Percentiles rank a stretch among this genome's conserved stretches.
These are phyloP conservation scores for Chitala chitala DNA, from an alignment of 2,113 vertebrate species.

Conservation along the genomic window DNA sequence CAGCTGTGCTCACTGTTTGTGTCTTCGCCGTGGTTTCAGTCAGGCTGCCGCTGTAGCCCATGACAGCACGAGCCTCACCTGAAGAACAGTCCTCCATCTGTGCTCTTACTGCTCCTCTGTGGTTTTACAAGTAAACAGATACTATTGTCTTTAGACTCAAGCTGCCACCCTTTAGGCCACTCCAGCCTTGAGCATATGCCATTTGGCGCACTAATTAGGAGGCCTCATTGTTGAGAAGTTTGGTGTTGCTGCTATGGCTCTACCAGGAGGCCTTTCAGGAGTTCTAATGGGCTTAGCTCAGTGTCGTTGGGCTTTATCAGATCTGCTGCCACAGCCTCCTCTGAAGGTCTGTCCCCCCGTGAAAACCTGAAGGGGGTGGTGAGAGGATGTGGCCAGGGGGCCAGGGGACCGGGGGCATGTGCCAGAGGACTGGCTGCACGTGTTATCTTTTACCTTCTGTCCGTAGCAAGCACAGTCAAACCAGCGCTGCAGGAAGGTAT, in stretches of 20 bases:
- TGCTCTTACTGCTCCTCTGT: slow-evolving; percentile 41
- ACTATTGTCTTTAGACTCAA: slow-evolving; percentile 36
- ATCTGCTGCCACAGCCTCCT: slow-evolving; percentile 15
- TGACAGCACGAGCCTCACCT: no score
- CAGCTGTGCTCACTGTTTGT: no score
- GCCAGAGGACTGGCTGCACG: slow-evolving; percentile 1
- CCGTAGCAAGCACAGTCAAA: slow-evolving; percentile 35
- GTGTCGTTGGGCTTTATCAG: slow-evolving; percentile 41
- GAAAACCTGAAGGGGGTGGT: not conserved
- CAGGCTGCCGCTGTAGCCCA: no score
- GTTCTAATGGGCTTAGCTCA: slow-evolving; percentile 48
- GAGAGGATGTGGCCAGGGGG: not conserved
- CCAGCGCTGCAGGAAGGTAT: slow-evolving; percentile 41
- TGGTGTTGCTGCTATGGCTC: slow-evolving; percentile 33
- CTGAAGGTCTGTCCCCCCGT: not conserved
- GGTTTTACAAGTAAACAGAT: slow-evolving; percentile 43
- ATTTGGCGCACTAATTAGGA: slow-evolving; percentile 53
- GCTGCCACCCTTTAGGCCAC: slow-evolving; percentile 23
- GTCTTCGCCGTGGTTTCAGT: no score
- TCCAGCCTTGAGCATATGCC: slow-evolving; percentile 34
- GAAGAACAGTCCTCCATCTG: slow-evolving; percentile 11
- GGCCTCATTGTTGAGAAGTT: slow-evolving; percentile 56
- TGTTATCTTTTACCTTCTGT: slow-evolving; percentile 36
- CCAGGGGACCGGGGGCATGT: not conserved
- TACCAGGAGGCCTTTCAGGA: slow-evolving; percentile 53